phyloP scores from a whole-genome alignment of 2,113 vertebrate genomes.

The Chunga burmeisteri region DNA sequence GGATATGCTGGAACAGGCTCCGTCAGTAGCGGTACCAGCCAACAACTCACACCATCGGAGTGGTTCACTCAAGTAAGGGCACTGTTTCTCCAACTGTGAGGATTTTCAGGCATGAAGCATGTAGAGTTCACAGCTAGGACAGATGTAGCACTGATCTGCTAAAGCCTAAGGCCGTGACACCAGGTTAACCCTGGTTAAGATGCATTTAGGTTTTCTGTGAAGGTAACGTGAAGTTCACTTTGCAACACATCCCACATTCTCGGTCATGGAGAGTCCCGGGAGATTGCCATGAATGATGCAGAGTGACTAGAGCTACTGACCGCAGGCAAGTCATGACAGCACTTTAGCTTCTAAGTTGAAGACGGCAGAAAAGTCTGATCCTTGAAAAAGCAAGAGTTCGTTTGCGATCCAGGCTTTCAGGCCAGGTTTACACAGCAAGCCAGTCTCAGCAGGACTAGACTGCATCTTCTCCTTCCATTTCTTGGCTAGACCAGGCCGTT shows the following conservation, averaged over 20 bases:
- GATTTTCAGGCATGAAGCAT: not conserved
- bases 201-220: not conserved
- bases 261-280: not conserved
- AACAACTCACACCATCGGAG: not conserved
- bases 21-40: not conserved
- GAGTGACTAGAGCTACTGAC: not conserved
- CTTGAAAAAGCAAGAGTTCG: not conserved
- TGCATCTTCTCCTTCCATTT: slow-evolving; percentile 11
- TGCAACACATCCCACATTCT: not conserved
- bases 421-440: not conserved
- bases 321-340: not conserved
- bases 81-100: not conserved
- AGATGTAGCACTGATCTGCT: not conserved
- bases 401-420: not conserved
- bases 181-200: not conserved
- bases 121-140: not conserved
- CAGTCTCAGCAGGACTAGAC: not conserved
- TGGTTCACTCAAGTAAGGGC: not conserved
- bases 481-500: not conserved
- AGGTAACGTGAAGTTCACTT: not conserved
- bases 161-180: not conserved
- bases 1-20: not conserved
- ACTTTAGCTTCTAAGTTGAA: not conserved
- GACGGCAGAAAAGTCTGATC: not conserved
- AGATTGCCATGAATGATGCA: not conserved